phyloP scores from a whole-genome alignment of 2,888 invertebrate species.

The Dione juno region DNA sequence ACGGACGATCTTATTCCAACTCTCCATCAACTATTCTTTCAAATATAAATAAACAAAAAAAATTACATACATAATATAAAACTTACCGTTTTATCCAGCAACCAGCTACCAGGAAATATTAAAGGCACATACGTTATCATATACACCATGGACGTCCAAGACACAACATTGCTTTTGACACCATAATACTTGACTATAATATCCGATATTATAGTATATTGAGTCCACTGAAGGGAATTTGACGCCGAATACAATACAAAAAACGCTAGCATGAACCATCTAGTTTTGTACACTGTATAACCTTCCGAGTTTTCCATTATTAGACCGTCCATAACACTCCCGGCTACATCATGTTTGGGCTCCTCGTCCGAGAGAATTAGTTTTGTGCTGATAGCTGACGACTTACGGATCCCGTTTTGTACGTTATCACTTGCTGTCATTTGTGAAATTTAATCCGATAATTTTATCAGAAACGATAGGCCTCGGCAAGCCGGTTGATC shows the following conservation, averaged over 20 bases:
- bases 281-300: conserved; percentile 85
- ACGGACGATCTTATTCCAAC: no score
- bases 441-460: conserved; percentile 25
- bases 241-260: conserved; percentile 95
- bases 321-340: conserved; percentile 63
- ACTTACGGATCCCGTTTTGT: conserved; percentile 46
- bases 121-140: conserved; percentile 98
- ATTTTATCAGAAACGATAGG: conserved; percentile 36
- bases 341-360: conserved; percentile 53
- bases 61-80: background rate
- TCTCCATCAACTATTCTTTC: no score
- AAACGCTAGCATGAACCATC: conserved; percentile 92
- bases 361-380: conserved; percentile 50
- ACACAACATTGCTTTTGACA: conserved; percentile 87
- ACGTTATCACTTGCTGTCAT: conserved; percentile 46
- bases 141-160: conserved; percentile 99
- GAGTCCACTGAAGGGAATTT: conserved; percentile 98
- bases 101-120: conserved; percentile 98
- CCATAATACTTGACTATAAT: conserved; percentile 89
- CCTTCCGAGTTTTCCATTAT: conserved; percentile 45
- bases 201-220: conserved; percentile 95
- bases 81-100: conserved; percentile 95
- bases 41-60: background rate
- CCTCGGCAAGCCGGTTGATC: conserved; percentile 33
- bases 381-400: conserved; percentile 50